Evolutionary conservation across 2,888 invertebrate species (phyloP).

Genomic region (Drosophila borealis): DNA sequence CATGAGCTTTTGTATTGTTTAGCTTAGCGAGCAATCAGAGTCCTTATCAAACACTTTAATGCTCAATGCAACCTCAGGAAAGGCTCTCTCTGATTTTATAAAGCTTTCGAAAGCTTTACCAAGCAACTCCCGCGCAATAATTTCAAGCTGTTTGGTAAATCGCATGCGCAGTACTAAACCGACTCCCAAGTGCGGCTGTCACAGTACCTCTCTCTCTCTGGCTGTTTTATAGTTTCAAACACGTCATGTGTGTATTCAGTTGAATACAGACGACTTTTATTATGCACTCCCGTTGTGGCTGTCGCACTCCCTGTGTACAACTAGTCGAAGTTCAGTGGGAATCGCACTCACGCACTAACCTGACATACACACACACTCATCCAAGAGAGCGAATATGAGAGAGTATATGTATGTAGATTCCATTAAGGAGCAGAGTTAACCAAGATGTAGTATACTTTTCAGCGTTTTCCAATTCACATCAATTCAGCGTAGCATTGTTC

Average conservation of each 20-base stretch:
- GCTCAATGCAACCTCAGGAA: neutral
- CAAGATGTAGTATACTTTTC: conserved; percentile 63
- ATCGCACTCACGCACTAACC: conserved; percentile 12
- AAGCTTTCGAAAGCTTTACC: neutral
- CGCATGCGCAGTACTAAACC: conserved; percentile 34
- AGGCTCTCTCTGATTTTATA: neutral
- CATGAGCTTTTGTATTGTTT: neutral
- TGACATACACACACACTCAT: conserved; percentile 4
- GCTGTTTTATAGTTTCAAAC: neutral
- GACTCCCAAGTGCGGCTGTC: conserved; percentile 12
- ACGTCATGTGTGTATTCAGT: conserved; percentile 21
- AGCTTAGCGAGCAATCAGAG: neutral
- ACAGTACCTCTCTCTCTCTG: neutral
- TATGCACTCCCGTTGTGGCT: conserved; percentile 1
- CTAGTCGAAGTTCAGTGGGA: conserved; percentile 52
- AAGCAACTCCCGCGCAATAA: conserved; percentile 28
- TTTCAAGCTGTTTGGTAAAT: conserved; percentile 7
- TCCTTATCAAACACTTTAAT: neutral
- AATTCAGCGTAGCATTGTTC: conserved; percentile 20
- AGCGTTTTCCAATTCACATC: conserved; percentile 49
- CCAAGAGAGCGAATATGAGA: conserved; percentile 17
- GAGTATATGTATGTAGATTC: conserved; percentile 13
- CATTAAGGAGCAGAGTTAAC: conserved; percentile 24
- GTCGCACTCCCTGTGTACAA: conserved; percentile 23
- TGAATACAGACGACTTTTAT: conserved; percentile 39